Evolutionary conservation across 1,140 invertebrate species (phyloP), one percentile per base, ranked within the genome.

Genomic region (Drosophila melanogaster): DNA sequence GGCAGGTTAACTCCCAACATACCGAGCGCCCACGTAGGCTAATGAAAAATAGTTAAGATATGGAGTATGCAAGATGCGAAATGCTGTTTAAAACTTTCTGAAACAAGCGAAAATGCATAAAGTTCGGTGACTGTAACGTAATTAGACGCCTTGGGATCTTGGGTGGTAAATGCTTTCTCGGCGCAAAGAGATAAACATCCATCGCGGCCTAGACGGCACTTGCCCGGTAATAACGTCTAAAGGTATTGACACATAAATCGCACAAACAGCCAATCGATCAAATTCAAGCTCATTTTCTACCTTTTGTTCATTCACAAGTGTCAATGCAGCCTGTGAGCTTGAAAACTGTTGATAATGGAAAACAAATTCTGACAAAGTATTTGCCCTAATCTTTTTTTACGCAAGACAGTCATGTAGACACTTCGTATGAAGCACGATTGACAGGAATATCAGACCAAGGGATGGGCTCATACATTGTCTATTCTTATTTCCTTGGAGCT

Each of bases 31-130:
- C 22, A 33, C 49, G 46, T 17, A 15, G 22, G 66, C 44, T 70
- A 66, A 66, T 59, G 40, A 51, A 57, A 75, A 62, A 60, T 75
- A 49, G 62, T 70, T 55, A 64, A 59, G 70, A 70, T 47, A 37
- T 38, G 53, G 58, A 76, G 67, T 71, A 58, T 26, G 57, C 51
- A 58, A 41, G 62, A 58, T 40, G 53, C n/a, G n/a, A n/a, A n/a
- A n/a, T 47, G 7, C 38, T 24, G 41, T 38, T 33, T 61, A 49
- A 41, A 62, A 72, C 67, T 67, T 79, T 79, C 62, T 38, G n/a
- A 61, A 57, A 57, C 26, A 33, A 33, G 24, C 12, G 41, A 60
- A 40, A 38, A 40, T 19, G n/a, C 24, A 56, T 6, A 35, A 33
- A 30, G 51, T 64, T 64, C 51, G 38, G 26, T 64, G 61, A 56